Percentiles rank a stretch among this genome's conserved stretches.
Conservation (phyloP, 2,797 vertebrate genomes). For the Liasis olivaceus region DNA sequence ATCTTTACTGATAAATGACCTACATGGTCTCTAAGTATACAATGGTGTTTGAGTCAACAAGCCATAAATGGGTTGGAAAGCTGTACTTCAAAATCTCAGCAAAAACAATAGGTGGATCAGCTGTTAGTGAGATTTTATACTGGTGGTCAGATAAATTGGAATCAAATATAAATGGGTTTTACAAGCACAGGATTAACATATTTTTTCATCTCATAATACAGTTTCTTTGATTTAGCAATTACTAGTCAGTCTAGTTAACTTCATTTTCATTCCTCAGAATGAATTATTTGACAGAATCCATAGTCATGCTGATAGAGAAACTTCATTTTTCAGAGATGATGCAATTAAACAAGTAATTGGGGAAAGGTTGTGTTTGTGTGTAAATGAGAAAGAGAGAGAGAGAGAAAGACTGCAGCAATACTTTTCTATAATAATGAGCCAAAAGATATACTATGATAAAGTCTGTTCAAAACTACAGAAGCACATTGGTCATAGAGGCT, state of each 20-base stretch:
- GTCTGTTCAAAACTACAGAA: background rate
- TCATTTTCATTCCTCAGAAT: background rate
- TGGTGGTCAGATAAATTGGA: background rate
- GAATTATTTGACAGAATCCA: background rate
- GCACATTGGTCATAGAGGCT: background rate
- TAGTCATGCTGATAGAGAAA: background rate
- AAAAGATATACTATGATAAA: background rate
- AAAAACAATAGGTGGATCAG: background rate
- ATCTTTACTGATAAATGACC: slow-evolving; percentile 10
- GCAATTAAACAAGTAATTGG: background rate
- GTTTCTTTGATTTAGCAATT: slow-evolving; percentile 11
- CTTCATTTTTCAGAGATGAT: background rate
- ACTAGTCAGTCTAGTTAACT: background rate
- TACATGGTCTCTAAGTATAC: background rate
- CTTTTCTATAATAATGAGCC: background rate
- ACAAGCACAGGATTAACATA: slow-evolving; percentile 19
- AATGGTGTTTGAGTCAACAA: background rate
- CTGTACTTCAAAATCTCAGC: background rate
- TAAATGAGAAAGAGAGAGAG: background rate
- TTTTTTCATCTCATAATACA: slow-evolving; percentile 24
- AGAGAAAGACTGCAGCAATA: background rate
- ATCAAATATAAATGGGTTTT: slow-evolving; percentile 17
- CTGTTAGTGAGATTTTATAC: slow-evolving; percentile 29
- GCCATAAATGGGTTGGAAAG: slow-evolving; percentile 7
- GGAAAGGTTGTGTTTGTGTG: background rate